A percentile compares a stretch with the other conserved stretches of the same genome.
phyloP scores from a whole-genome alignment of 1,140 invertebrate genomes.

The Coenobita brevimanus region DNA sequence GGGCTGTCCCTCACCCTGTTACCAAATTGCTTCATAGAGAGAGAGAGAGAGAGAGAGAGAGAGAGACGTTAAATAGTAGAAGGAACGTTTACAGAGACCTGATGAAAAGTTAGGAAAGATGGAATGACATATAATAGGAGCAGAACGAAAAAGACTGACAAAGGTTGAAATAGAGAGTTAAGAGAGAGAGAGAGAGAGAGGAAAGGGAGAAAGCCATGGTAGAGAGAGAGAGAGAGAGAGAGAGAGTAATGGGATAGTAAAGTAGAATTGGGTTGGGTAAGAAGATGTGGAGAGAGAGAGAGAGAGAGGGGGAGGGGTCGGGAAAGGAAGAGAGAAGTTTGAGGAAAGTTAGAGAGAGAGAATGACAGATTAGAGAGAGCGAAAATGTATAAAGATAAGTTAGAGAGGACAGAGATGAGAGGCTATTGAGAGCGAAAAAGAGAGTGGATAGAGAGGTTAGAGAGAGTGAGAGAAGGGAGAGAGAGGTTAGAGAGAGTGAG shows the following conservation, averaged over 20 bases:
- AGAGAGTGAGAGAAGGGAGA: constrained; percentile 23
- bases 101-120: background rate
- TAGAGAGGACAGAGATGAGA: no score
- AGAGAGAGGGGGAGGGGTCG: background rate
- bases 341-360: background rate
- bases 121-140: no score
- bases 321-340: background rate
- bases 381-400: background rate
- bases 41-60: constrained; percentile 5
- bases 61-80: background rate
- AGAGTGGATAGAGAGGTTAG: background rate
- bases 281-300: background rate
- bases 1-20: no score
- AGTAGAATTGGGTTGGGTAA: no score
- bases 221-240: background rate
- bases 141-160: background rate
- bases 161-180: background rate
- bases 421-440: no score
- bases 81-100: background rate
- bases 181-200: background rate
- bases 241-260: no score
- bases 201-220: background rate
- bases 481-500: background rate
- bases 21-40: constrained; percentile 1
- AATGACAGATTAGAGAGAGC: background rate